These are phyloP conservation scores for Ovis aries DNA, from an alignment of 2,113 vertebrate genomes.

Conservation along the genomic window DNA sequence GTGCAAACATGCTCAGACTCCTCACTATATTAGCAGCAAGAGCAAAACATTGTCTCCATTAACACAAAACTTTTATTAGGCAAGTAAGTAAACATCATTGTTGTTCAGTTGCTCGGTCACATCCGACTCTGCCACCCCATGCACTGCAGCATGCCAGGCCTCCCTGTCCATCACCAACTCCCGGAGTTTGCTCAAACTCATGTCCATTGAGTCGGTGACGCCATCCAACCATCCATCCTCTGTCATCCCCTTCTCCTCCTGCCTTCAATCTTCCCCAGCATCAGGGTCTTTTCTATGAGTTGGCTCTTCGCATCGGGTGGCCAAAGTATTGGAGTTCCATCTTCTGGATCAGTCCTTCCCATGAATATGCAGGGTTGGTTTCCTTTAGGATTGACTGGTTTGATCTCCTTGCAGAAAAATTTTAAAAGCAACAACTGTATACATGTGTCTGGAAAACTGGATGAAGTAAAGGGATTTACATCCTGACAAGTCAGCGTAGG, in stretches of 20 bases:
- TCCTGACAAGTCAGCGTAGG: not conserved
- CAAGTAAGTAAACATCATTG: not conserved
- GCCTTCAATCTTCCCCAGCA: not conserved
- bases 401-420: not conserved
- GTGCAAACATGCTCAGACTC: too few relatives aligned
- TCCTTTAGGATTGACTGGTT: not conserved
- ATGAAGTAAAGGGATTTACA: not conserved
- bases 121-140: not conserved
- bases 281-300: not conserved
- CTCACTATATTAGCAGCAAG: not conserved
- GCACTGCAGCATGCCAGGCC: fast-evolving
- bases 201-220: not conserved
- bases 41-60: not conserved
- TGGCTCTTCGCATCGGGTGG: not conserved
- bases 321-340: not conserved
- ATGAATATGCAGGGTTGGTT: not conserved
- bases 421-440: not conserved
- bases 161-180: not conserved
- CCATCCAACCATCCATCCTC: not conserved
- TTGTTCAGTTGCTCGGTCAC: not conserved
- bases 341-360: not conserved
- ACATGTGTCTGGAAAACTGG: not conserved
- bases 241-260: not conserved
- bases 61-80: not conserved
- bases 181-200: not conserved